These are phyloP conservation scores for Cheilosia vulpina DNA, from an alignment of 2,888 invertebrate genomes.

Conservation along the genomic window DNA sequence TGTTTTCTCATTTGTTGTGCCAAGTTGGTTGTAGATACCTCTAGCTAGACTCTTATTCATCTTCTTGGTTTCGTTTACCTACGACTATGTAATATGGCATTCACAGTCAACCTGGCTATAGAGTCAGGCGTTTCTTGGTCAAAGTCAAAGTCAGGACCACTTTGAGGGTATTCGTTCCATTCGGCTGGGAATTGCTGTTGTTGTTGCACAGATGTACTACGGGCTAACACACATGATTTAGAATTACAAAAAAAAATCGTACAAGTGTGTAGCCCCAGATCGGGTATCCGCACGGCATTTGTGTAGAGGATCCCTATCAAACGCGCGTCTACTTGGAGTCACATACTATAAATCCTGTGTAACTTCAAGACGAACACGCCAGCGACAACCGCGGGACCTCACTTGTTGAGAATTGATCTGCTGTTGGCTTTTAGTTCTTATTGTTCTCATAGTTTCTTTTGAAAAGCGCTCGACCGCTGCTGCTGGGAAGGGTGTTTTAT, in stretches of 20 bases:
- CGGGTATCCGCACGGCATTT: constrained; percentile 41
- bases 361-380: constrained; percentile 59
- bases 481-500: constrained; percentile 32
- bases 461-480: constrained; percentile 21
- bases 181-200: constrained; percentile 45
- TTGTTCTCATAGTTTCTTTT: constrained; percentile 29
- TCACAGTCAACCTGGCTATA: constrained; percentile 41
- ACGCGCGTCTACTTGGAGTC: constrained; percentile 62
- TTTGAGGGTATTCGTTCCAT: constrained; percentile 53
- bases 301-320: constrained; percentile 57
- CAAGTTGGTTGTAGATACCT: constrained; percentile 28
- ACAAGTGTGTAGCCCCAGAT: constrained; percentile 56
- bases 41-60: constrained; percentile 52
- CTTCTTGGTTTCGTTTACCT: constrained; percentile 61
- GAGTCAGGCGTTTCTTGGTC: constrained; percentile 56
- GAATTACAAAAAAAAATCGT: constrained; percentile 26
- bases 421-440: constrained; percentile 9
- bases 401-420: constrained; percentile 54
- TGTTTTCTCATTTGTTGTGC: constrained; percentile 23
- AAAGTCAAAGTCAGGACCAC: constrained; percentile 55
- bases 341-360: constrained; percentile 69
- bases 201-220: constrained; percentile 41
- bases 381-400: constrained; percentile 58
- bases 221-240: constrained; percentile 57
- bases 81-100: constrained; percentile 49